These are phyloP conservation scores for Pangasius mekongensis DNA, from an alignment of 2,797 vertebrate species.

Conservation along the genomic window DNA sequence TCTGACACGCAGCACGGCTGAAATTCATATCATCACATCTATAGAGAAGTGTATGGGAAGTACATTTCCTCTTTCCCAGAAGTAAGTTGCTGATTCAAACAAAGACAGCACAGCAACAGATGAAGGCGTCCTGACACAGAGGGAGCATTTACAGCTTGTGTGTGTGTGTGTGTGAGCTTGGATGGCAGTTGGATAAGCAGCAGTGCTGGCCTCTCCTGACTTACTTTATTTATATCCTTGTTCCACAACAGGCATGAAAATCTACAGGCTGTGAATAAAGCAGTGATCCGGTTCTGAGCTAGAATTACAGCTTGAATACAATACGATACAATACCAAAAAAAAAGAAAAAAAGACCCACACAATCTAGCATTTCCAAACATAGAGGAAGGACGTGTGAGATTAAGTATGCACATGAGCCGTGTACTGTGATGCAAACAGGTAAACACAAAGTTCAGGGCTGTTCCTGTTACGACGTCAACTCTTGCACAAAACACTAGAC, in stretches of 20 bases:
- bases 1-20: neutral
- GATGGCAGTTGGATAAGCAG: neutral
- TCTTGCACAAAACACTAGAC: neutral
- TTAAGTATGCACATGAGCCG: neutral
- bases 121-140: neutral
- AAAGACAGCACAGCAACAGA: neutral
- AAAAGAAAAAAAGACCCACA: neutral
- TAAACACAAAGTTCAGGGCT: neutral
- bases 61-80: neutral
- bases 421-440: neutral
- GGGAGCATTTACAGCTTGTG: neutral
- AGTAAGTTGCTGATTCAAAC: neutral
- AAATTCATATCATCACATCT: neutral
- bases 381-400: neutral
- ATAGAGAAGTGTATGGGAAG: neutral
- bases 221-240: neutral
- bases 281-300: neutral
- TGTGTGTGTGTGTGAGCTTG: neutral
- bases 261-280: neutral
- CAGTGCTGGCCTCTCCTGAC: neutral
- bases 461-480: conserved; percentile 11
- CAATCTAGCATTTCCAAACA: neutral
- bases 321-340: too few species aligned
- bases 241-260: neutral
- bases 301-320: neutral